phyloP scores from a whole-genome alignment of 2,888 invertebrate species.

The Leucoptera coffeella region DNA sequence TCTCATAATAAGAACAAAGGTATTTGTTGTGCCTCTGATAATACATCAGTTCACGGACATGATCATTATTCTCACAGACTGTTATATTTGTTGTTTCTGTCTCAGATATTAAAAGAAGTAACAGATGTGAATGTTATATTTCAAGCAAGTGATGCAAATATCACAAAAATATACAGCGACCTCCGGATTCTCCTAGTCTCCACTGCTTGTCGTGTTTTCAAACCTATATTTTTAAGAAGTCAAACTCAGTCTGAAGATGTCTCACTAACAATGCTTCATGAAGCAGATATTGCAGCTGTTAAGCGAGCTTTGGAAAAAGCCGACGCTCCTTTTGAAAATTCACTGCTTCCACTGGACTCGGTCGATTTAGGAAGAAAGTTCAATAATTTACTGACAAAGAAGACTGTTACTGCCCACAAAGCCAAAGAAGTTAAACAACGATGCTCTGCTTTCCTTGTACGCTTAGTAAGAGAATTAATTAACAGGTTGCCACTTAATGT shows the following conservation, averaged over 20 bases:
- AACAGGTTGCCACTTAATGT: slow-evolving; percentile 7
- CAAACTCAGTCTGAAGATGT: slow-evolving; percentile 5
- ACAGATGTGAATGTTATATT: slow-evolving; percentile 4
- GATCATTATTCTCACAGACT: too few species aligned
- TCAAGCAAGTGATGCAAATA: slow-evolving; percentile 7
- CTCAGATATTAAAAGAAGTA: slow-evolving; percentile 4
- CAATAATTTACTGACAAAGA: slow-evolving; percentile 7
- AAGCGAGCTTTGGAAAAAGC: slow-evolving; percentile 8
- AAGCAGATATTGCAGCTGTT: slow-evolving; percentile 7
- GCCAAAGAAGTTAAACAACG: slow-evolving; percentile 8
- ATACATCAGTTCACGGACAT: too few species aligned
- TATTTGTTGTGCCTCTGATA: too few species aligned
- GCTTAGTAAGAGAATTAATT: slow-evolving; percentile 8
- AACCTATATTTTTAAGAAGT: slow-evolving; percentile 7
- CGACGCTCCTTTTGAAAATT: slow-evolving; percentile 7
- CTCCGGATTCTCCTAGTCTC: slow-evolving; percentile 4
- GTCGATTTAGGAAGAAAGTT: slow-evolving; percentile 8
- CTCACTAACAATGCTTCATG: slow-evolving; percentile 5
- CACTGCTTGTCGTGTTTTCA: slow-evolving; percentile 6
- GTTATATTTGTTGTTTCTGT: slow-evolving; percentile 6
- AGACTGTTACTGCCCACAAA: slow-evolving; percentile 7
- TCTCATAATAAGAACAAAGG: too few species aligned
- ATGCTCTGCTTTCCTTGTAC: slow-evolving; percentile 7
- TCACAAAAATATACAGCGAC: slow-evolving; percentile 6
- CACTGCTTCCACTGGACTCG: slow-evolving; percentile 7